Base-by-base conservation (phyloP, 2,113 vertebrate species). In the Geothlypis trichas region DNA sequence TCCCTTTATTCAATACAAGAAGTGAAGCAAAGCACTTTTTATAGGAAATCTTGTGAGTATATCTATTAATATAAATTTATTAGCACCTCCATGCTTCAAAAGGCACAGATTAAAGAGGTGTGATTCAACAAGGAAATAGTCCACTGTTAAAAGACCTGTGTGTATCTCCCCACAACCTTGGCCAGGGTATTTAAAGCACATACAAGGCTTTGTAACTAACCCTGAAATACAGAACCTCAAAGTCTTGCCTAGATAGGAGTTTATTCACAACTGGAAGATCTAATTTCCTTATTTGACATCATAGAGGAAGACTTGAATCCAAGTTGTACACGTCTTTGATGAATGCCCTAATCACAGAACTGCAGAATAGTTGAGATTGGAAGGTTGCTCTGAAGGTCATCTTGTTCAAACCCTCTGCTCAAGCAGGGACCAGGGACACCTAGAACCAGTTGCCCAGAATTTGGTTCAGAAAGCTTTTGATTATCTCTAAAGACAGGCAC, bases 31-130 rank as follows among this genome's bases (percentile, higher is more conserved):
- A 92, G 18, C 44, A 31, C 20, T 88, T 86, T 72, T 54, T 49
- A 71, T 20, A 74, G 39, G 52, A 89, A 87, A 87, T 74, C 65
- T 89, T 84, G 37, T 1, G 15, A 66, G 23, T 58, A 18, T 71
- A 35, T 87, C 82, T 87, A 82, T 78, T 91, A 84, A 82, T 82
- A 75, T n/a, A 68, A 67, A 71, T 65, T 72, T 91, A 55, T 94
- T 68, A 87, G 35, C 39, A 72, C 68, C 44, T 74, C n/a, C 51
- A 31, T 39, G 35, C 7, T 87, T 35, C 69, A 74, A 86, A 86
- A 94, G 42, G 28, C 33, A 80, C 19, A 51, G 67, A 31, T 7
- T 75, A 63, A 63, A 82, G 27, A 86, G 39, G 2, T 74, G 11
- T 68, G 39, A 89, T 80, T 87, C 52, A 77, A 33, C 9, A 85